Evolutionary conservation across 1,140 invertebrate species (phyloP).

Genomic region (Scaptodrosophila lebanonensis): DNA sequence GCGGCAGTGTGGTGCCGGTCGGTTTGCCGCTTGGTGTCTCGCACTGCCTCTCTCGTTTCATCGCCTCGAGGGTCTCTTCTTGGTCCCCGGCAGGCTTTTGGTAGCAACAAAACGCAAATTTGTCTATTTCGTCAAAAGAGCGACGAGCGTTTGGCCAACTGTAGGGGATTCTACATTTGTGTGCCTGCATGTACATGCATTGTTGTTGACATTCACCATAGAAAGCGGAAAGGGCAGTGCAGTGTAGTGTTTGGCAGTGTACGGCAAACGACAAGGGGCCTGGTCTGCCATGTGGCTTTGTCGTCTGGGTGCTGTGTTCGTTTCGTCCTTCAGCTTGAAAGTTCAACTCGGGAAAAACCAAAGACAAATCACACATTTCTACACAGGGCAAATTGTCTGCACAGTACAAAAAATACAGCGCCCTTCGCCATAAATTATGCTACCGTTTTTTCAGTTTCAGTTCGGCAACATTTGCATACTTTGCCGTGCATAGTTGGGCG

Average conservation of each 20-base stretch:
- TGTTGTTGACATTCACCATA: slow-evolving; percentile 67
- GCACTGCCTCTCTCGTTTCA: slow-evolving; percentile 39
- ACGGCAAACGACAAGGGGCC: neutral
- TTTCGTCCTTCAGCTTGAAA: slow-evolving; percentile 3
- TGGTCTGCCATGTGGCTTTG: neutral
- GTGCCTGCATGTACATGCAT: slow-evolving; percentile 21
- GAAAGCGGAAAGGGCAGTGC: slow-evolving; percentile 12
- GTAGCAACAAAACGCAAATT: slow-evolving; percentile 73
- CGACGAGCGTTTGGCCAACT: slow-evolving; percentile 59
- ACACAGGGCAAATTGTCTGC: slow-evolving; percentile 71
- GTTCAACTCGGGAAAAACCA: slow-evolving; percentile 41
- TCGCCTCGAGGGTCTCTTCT: too few species aligned
- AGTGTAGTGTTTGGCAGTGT: too few species aligned
- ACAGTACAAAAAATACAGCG: slow-evolving; percentile 41
- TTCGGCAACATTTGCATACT: slow-evolving; percentile 63
- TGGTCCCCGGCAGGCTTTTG: slow-evolving; percentile 37
- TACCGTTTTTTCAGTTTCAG: slow-evolving; percentile 19
- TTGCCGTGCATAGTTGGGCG: slow-evolving; percentile 33
- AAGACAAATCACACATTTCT: slow-evolving; percentile 73
- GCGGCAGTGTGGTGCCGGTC: neutral
- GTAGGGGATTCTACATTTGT: slow-evolving; percentile 12
- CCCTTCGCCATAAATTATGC: slow-evolving; percentile 62
- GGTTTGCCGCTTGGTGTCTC: too few species aligned
- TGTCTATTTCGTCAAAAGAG: slow-evolving; percentile 73
- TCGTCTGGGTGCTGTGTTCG: slow-evolving; percentile 3